These are phyloP conservation scores for Andricus quercusramuli DNA, from an alignment of 2,888 invertebrate genomes.

Conservation along the genomic window DNA sequence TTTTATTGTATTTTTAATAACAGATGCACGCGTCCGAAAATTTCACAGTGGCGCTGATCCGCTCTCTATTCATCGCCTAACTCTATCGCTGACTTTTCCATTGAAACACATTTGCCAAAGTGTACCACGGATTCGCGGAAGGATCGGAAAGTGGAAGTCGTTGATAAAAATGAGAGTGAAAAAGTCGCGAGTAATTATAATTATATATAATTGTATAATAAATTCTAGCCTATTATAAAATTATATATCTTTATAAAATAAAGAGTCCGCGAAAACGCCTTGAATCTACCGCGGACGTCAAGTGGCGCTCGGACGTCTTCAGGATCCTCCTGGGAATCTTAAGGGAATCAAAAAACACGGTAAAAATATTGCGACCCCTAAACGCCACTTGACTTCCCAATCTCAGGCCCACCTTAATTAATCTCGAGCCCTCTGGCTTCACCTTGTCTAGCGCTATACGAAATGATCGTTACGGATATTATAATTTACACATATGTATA, in stretches of 20 bases:
- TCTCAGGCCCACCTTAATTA: slow-evolving; percentile 65
- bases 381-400: slow-evolving; percentile 64
- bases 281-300: slow-evolving; percentile 9
- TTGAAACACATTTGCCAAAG: slow-evolving; percentile 13
- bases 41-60: no score
- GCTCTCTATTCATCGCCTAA: neutral
- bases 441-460: slow-evolving; percentile 72
- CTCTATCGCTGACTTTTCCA: neutral
- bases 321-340: slow-evolving; percentile 51
- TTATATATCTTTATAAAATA: slow-evolving; percentile 18
- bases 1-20: no score
- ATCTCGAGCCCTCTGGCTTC: slow-evolving; percentile 69
- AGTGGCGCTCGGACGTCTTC: slow-evolving; percentile 61
- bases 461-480: slow-evolving; percentile 76
- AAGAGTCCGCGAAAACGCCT: slow-evolving; percentile 17
- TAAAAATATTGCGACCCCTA: slow-evolving; percentile 70
- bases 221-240: slow-evolving; percentile 6
- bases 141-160: slow-evolving; percentile 40
- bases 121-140: slow-evolving; percentile 19
- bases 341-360: slow-evolving; percentile 64
- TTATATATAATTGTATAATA: slow-evolving; percentile 28
- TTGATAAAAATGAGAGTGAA: slow-evolving; percentile 27
- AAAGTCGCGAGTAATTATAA: slow-evolving; percentile 28
- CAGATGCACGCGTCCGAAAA: no score
- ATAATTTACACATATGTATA: slow-evolving; percentile 65